Percentiles rank a stretch among this genome's conserved stretches.
phyloP scores from a whole-genome alignment of 2,888 invertebrate species.

The Romanomermis culicivorax region DNA sequence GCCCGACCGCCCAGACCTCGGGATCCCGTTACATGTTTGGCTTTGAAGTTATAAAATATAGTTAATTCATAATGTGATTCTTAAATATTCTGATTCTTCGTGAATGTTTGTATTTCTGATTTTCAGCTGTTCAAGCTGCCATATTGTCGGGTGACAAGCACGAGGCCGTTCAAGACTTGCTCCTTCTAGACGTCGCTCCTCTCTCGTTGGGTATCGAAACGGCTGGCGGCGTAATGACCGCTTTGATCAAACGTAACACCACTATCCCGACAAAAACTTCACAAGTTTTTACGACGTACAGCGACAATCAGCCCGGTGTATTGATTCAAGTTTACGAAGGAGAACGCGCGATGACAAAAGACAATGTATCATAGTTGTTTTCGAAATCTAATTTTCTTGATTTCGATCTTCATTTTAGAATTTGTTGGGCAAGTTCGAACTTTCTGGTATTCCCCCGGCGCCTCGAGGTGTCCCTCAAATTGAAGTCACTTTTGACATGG shows the following conservation, averaged over 20 bases:
- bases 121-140: slow-evolving; percentile 66
- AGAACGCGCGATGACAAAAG: slow-evolving; percentile 58
- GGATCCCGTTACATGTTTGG: no score
- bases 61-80: no score
- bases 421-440: slow-evolving; percentile 51
- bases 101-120: background rate
- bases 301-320: slow-evolving; percentile 90
- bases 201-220: slow-evolving; percentile 75
- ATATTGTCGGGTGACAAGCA: slow-evolving; percentile 57
- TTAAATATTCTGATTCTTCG: no score
- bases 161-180: slow-evolving; percentile 53
- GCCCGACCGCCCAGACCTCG: no score
- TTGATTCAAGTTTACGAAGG: slow-evolving; percentile 42
- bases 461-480: slow-evolving; percentile 62
- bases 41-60: no score
- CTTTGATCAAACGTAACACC: slow-evolving; percentile 84
- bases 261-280: slow-evolving; percentile 79
- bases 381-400: no score
- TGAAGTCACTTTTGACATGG: slow-evolving; percentile 40
- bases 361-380: slow-evolving; percentile 44
- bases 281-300: slow-evolving; percentile 86
- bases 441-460: slow-evolving; percentile 83
- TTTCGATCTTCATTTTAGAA: no score
- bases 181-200: slow-evolving; percentile 74
- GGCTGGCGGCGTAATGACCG: slow-evolving; percentile 81